Evolutionary conservation across 2,888 invertebrate genomes (phyloP), one percentile per base, ranked within the genome.

Genomic region (Ophion obscuratus): DNA sequence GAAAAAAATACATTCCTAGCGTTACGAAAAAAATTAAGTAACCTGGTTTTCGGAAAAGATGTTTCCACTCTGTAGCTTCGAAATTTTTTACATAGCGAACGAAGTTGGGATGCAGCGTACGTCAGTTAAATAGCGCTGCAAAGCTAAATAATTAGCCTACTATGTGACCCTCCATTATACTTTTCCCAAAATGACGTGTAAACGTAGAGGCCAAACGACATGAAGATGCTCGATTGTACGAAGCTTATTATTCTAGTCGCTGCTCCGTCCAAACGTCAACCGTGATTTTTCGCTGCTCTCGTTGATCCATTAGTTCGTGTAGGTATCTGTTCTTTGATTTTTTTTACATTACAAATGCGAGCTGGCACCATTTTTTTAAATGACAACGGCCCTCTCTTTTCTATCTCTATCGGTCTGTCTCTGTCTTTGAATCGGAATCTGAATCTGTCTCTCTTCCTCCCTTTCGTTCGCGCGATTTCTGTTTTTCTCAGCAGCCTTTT

Each of bases 41-140:
- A 40, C 6, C 9, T 7, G 36, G 9, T 24, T 31, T 67, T 27
- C 36, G 24, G 24, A 24, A 61, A 44, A 68, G 10, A 2, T 2
- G 31, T 44, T 53, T 59, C 67, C 67, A 67, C 59, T 68, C 67
- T 59, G 59, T 59, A 77, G 77, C 40, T 17, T 61, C 36, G 36
- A 71, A 10, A 11, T 73, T 64, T 71, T 61, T 44, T 70, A 66
- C 67, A 62, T 74, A 78, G 14, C n/a, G 11, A 61, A 40, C 62
- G 17, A 27, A 27, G 59, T 70, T 75, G 40, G 53, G 57, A 31
- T 53, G 64, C 64, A 64, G 59, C 11, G 44, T 70, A 20, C 75
- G 70, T 71, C 71, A 82, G 82, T 71, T 66, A 71, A 78, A 73
- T 68, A 36, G 36, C 62, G 68, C 67, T 57, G 24, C 66, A 57